A percentile compares a stretch with the other conserved stretches of the same genome.
Evolutionary conservation across 2,113 vertebrate genomes (phyloP).

Genomic region (Neotoma lepida): DNA sequence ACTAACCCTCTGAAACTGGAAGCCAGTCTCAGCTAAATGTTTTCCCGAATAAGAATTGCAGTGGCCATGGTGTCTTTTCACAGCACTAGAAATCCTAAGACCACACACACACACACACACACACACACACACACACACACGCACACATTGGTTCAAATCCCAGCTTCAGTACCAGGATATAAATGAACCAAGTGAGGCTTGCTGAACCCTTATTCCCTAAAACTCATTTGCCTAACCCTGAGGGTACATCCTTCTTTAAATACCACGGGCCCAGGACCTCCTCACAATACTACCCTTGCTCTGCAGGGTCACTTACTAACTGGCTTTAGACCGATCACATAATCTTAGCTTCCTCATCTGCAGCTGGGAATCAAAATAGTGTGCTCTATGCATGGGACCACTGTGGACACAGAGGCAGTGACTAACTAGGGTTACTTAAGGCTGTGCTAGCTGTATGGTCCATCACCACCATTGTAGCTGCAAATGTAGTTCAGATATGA

Average conservation of each 20-base stretch:
- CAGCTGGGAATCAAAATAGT: background rate
- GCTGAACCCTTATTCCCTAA: background rate
- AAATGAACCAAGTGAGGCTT: background rate
- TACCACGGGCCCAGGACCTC: background rate
- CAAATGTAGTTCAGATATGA: constrained; percentile 8
- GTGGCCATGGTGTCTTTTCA: background rate
- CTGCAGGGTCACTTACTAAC: background rate
- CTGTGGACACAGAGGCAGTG: background rate
- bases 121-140: background rate
- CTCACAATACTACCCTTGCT: background rate
- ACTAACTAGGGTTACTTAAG: background rate
- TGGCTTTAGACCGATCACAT: background rate
- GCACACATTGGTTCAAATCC: background rate
- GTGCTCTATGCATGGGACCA: background rate
- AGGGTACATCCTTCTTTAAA: background rate
- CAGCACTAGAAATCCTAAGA: background rate
- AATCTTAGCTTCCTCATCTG: background rate
- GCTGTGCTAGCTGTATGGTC: background rate
- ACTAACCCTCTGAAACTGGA: background rate
- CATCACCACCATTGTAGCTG: background rate
- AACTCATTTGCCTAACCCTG: background rate
- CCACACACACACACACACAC: background rate
- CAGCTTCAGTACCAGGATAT: background rate
- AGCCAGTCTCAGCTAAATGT: background rate
- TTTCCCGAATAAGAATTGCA: background rate